phyloP scores from a whole-genome alignment of 2,113 vertebrate species.

The Sialia sialis region DNA sequence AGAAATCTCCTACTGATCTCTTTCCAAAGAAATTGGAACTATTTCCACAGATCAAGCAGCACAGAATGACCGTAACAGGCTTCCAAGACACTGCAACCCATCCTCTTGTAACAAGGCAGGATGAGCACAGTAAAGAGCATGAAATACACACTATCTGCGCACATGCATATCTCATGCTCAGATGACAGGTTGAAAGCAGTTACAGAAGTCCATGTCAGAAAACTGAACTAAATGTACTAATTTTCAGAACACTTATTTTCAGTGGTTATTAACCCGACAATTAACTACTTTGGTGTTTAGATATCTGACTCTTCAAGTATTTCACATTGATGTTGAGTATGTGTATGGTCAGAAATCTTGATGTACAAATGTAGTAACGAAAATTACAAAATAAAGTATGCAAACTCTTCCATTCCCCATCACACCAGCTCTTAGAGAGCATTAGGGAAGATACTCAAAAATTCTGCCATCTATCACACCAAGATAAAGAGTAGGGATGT shows the following conservation, averaged over 20 bases:
- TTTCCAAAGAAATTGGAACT: not conserved
- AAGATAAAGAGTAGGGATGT: not conserved
- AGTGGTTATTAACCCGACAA: not conserved
- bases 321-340: not conserved
- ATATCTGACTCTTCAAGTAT: not conserved
- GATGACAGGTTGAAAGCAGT: not conserved
- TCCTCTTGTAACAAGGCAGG: not conserved
- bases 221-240: not conserved
- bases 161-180: not conserved
- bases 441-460: not conserved
- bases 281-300: not conserved
- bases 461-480: not conserved
- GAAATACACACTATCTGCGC: not conserved
- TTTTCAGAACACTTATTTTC: not conserved
- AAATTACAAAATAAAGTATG: not conserved
- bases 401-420: not conserved
- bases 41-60: not conserved
- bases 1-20: not conserved
- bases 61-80: not conserved
- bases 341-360: not conserved
- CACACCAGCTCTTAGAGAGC: not conserved
- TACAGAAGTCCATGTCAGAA: not conserved
- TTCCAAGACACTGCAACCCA: not conserved
- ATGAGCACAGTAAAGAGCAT: not conserved
- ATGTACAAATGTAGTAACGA: accelerated